Evolutionary conservation across 2,113 vertebrate species (phyloP), one percentile per base, ranked within the genome.

Genomic region (Callipepla squamata): DNA sequence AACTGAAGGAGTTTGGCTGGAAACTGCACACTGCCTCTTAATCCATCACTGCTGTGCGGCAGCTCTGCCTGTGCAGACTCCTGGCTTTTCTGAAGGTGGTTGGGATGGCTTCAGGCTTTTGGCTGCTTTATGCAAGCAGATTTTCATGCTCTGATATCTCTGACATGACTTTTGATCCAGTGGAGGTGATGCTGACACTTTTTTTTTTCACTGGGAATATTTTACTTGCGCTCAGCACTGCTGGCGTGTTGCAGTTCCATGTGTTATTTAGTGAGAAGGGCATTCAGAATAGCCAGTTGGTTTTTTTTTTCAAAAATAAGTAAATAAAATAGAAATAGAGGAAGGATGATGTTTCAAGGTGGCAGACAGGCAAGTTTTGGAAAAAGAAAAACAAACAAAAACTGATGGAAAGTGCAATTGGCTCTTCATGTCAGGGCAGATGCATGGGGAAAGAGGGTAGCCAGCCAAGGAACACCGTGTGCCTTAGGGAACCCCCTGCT

Each of bases 151-250:
- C 94, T 96, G 82, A 94, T 96, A 95, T 73, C 55, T 73, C 82
- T 94, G 92, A 96, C 92, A 82, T 20, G 67, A 95, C 85, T 95
- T 96, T 96, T 95, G 94, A 95, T 96, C 79, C 93, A 93, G 92
- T 1, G 2, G 91, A 95, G 90, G 75, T 82, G 87, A 89, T 92
- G 88, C 69, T 93, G 88, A 80, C 83, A 75, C 80, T 88, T 93
- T 69, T 26, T 62, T 38, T 38, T 93, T 94, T 94, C 80, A 68
- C 92, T 74, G 85, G 34, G 94, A 96, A 95, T 96, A 96, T 91
- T 95, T 96, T 87, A 74, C 87, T 87, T 91, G 82, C 80, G 91
- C 80, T 30, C 38, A 30, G 63, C 30, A 36, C 58, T 79, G 40
- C 84, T 68, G 47, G 22, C 89, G 22, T 53, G 26, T 3, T 36